Conservation (phyloP, 2,113 vertebrate genomes). For the Gila orcuttii region DNA sequence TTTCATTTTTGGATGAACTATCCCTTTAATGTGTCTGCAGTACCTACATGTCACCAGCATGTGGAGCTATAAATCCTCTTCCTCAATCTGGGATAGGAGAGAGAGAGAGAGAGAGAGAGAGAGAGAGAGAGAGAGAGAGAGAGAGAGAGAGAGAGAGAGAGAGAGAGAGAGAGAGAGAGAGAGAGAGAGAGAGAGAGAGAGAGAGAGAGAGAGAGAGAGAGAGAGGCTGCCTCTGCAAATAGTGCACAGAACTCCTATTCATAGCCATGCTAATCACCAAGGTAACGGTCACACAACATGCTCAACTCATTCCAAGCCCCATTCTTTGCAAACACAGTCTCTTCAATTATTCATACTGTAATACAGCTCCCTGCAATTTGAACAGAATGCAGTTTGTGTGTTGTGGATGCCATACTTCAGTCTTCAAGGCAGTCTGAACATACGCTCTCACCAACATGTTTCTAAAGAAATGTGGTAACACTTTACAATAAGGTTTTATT, state of each 20-base stretch:
- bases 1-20: no score
- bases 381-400: background rate
- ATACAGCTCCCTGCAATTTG: background rate
- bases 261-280: conserved; percentile 50
- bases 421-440: background rate
- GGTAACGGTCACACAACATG: conserved; percentile 51
- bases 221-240: conserved; percentile 31
- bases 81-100: conserved; percentile 11
- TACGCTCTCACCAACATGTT: background rate
- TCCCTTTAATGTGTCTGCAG: background rate
- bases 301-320: conserved; percentile 33
- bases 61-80: conserved; percentile 49
- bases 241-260: conserved; percentile 48
- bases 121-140: conserved; percentile 19
- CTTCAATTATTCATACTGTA: conserved; percentile 40
- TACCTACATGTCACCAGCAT: conserved; percentile 32
- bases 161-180: conserved; percentile 19
- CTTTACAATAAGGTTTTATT: no score
- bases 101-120: conserved; percentile 22
- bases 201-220: conserved; percentile 16
- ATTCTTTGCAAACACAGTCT: conserved; percentile 21
- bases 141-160: conserved; percentile 20
- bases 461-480: background rate
- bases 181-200: conserved; percentile 20
- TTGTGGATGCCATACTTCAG: background rate